Percentiles rank a stretch among this genome's conserved stretches.
Evolutionary conservation across 2,888 invertebrate genomes (phyloP).

Genomic region (Rhyacophila evoluta): DNA sequence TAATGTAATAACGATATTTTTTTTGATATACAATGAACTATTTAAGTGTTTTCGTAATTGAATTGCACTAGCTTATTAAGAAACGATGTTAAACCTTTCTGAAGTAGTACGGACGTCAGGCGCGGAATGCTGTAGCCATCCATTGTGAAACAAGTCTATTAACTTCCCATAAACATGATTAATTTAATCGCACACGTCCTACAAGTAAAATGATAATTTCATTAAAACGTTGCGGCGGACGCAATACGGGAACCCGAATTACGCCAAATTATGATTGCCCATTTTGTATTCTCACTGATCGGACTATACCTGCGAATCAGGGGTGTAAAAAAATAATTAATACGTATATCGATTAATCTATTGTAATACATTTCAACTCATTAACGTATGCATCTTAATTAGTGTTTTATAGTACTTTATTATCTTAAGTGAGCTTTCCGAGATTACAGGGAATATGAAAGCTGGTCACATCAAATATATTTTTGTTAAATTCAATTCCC

Average conservation of each 20-base stretch:
- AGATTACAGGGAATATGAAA: too few relatives aligned
- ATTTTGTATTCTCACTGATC: not conserved
- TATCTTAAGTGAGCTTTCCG: too few relatives aligned
- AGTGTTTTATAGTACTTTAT: too few relatives aligned
- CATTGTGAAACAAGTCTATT: constrained; percentile 4
- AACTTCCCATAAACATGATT: not conserved
- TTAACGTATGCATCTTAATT: too few relatives aligned
- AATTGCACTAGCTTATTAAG: too few relatives aligned
- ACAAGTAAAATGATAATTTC: constrained; percentile 3
- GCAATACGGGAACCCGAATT: not conserved
- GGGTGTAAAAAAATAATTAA: too few relatives aligned
- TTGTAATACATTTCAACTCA: too few relatives aligned
- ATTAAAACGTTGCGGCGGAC: not conserved
- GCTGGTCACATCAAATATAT: too few relatives aligned
- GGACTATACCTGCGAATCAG: not conserved
- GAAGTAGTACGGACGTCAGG: not conserved
- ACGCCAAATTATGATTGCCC: constrained; percentile 6
- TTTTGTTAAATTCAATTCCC: too few relatives aligned
- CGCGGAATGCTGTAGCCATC: not conserved
- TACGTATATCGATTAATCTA: not conserved
- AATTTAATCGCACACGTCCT: not conserved
- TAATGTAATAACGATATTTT: too few relatives aligned
- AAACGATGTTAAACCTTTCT: not conserved
- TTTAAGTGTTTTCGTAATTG: too few relatives aligned
- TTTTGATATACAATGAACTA: too few relatives aligned